Conservation (phyloP, 2,113 vertebrate genomes). For the Nycticebus coucang region DNA sequence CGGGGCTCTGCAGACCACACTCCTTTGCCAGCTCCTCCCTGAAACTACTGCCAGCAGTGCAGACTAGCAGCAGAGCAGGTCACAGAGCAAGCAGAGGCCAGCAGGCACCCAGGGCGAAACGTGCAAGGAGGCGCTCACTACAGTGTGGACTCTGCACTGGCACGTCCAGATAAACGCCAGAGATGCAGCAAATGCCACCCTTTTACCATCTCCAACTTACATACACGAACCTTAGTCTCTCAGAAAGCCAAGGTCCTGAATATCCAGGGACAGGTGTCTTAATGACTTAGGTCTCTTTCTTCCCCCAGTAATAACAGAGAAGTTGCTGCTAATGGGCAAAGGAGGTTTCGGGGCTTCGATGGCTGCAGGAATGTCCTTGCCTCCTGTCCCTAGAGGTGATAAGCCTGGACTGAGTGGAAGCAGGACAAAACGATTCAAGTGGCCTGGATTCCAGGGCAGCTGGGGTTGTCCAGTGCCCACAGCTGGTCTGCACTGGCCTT, state of each 20-base stretch:
- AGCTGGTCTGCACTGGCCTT: background rate
- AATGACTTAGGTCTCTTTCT: background rate
- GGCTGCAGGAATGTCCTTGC: background rate
- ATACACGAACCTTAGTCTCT: fast-evolving
- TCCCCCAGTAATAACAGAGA: background rate
- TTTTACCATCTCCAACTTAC: background rate
- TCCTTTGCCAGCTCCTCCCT: background rate
- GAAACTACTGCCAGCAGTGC: background rate
- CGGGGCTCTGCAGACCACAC: background rate
- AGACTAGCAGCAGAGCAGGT: no score
- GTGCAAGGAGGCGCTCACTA: background rate
- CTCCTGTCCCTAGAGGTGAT: background rate
- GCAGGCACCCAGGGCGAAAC: background rate
- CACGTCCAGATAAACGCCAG: background rate
- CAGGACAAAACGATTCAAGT: background rate
- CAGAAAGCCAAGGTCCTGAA: background rate
- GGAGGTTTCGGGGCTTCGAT: background rate
- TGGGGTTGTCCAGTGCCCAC: background rate
- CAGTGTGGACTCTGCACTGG: background rate
- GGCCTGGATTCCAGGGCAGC: background rate
- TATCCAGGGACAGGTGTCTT: background rate
- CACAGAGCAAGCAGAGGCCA: background rate
- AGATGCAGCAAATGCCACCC: background rate
- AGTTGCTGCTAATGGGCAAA: background rate
- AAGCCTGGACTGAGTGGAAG: background rate